Conservation (phyloP, 1,140 invertebrate species). For the Phymastichus coffea region DNA sequence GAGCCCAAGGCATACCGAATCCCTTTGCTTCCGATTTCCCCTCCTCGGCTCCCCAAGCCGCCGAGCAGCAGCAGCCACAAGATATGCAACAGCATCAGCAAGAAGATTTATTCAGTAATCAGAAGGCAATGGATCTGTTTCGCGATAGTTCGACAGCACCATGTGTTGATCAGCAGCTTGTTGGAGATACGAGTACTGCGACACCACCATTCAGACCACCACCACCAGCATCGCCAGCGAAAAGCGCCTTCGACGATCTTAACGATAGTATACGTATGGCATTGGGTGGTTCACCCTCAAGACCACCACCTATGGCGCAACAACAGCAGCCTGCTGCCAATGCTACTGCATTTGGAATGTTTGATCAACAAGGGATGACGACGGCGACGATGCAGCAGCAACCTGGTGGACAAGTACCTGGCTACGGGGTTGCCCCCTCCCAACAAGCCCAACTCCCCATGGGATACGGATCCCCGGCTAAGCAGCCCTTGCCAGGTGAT, state of each 20-base stretch:
- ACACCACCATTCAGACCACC: constrained; percentile 58
- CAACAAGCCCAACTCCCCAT: constrained; percentile 49
- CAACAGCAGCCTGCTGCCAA: constrained; percentile 51
- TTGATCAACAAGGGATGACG: too few species aligned
- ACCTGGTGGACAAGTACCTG: constrained; percentile 38
- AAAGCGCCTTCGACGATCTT: constrained; percentile 70
- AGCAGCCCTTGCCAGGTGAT: constrained; percentile 61
- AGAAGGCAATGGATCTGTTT: constrained; percentile 44
- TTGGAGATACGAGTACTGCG: constrained; percentile 36
- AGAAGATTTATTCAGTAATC: constrained; percentile 50
- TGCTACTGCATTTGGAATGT: too few species aligned
- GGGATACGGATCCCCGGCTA: constrained; percentile 63
- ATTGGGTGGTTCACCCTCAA: constrained; percentile 64
- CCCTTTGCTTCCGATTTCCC: constrained; percentile 59
- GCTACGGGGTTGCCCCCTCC: constrained; percentile 42
- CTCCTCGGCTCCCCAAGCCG: constrained; percentile 43
- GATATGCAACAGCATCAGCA: constrained; percentile 7
- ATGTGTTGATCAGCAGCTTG: constrained; percentile 32
- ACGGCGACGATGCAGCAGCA: constrained; percentile 31
- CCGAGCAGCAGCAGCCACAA: not conserved
- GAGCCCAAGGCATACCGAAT: constrained; percentile 59
- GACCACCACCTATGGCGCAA: constrained; percentile 43
- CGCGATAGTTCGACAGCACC: constrained; percentile 50
- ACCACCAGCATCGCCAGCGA: constrained; percentile 52
- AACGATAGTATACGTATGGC: constrained; percentile 71